Conservation (phyloP, 2,888 invertebrate species). For the Cosmopolites sordidus region DNA sequence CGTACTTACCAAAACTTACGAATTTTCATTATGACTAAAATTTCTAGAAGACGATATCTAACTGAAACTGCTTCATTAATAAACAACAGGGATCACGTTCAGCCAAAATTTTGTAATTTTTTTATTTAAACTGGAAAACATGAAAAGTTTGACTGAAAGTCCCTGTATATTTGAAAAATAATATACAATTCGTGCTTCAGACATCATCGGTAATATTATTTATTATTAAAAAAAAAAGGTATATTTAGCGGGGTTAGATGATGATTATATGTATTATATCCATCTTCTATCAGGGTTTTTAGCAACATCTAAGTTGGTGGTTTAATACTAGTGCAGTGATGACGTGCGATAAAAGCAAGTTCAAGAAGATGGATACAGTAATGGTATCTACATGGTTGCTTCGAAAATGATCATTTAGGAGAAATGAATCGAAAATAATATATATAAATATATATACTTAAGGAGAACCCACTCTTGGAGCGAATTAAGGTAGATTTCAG, state of each 20-base stretch:
- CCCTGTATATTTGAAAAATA: no score
- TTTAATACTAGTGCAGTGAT: background rate
- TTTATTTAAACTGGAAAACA: background rate
- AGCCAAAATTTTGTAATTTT: background rate
- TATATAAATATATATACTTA: conserved; percentile 5
- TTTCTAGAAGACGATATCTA: conserved; percentile 11
- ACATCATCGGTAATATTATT: background rate
- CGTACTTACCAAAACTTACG: conserved; percentile 20
- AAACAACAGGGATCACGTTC: background rate
- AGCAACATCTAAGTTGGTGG: background rate
- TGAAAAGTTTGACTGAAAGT: background rate
- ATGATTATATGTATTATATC: background rate
- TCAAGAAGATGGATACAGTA: conserved; percentile 4
- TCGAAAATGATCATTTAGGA: background rate
- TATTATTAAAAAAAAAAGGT: background rate
- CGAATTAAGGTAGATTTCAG: conserved; percentile 20
- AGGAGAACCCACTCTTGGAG: conserved; percentile 27
- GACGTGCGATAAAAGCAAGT: background rate
- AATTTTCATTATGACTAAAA: conserved; percentile 5
- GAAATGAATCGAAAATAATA: conserved; percentile 2
- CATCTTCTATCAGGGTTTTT: background rate
- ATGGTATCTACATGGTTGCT: conserved; percentile 3
- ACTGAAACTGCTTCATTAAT: conserved; percentile 8
- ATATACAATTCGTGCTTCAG: background rate
- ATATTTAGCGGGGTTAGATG: background rate